These are phyloP conservation scores for Calvadosia cruxmelitensis DNA, from an alignment of 30 jellyfish, hydroid and myxozoan species.

Conservation along the genomic window DNA sequence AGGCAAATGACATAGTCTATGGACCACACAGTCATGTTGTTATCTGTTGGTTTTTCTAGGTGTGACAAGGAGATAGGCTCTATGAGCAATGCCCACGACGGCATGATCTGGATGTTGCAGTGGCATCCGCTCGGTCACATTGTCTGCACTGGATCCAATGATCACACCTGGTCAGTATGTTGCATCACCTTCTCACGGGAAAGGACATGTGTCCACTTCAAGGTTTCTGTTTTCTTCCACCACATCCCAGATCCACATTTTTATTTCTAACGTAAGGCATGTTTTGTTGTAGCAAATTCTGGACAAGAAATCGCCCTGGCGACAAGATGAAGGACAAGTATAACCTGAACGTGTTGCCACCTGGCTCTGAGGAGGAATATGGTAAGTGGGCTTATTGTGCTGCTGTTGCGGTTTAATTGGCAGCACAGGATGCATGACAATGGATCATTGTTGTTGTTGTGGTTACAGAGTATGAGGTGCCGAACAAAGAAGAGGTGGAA, in stretches of 20 bases:
- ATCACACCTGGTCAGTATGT: constrained; percentile 88
- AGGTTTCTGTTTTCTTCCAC: no score
- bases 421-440: background rate
- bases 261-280: no score
- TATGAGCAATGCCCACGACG: constrained; percentile 96
- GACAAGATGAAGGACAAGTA: constrained; percentile 90
- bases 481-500: background rate
- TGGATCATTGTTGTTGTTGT: background rate
- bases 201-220: no score
- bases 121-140: constrained; percentile 99
- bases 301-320: constrained; percentile 99
- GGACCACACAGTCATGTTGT: no score
- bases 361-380: constrained; percentile 90
- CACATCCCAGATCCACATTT: constrained; percentile 1
- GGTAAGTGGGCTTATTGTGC: constrained; percentile 56
- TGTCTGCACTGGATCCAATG: constrained; percentile 91
- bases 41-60: constrained; percentile 23
- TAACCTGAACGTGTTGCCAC: constrained; percentile 59
- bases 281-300: constrained; percentile 62
- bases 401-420: background rate
- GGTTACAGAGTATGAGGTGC: background rate
- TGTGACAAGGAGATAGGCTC: constrained; percentile 79
- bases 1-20: no score
- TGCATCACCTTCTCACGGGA: no score
- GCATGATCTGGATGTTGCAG: constrained; percentile 87